Base-by-base conservation (phyloP, 2,113 vertebrate genomes). In the Australoheros scitulus region DNA sequence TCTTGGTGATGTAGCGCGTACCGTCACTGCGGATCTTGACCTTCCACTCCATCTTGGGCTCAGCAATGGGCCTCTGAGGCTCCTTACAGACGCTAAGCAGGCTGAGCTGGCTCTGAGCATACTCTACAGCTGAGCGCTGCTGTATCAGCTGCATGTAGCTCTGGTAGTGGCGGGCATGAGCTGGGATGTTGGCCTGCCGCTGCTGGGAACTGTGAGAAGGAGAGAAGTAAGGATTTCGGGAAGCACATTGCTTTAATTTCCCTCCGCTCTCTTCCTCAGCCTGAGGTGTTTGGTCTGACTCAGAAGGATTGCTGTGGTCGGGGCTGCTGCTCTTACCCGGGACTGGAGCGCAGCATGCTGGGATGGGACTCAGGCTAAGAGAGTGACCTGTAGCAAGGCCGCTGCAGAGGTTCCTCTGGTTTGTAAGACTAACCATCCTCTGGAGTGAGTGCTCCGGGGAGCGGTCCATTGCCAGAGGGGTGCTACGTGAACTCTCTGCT, bases 21-120 rank as follows among this genome's bases (percentile, higher is more conserved):
- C 98, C 98, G 5, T 99, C 98, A 14, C 98, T 97, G 83, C 98
- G 94, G 65, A 99, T 96, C 93, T 99, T 99, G 77, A 99, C 98
- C 94, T 99, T 99, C 98, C 98, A 99, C 82, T 99, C 98, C 96
- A 98, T 97, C 94, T 97, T 98, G 91, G 97, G 97, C 91, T 98
- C 97, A 0, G 84, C 78, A 61, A 84, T 60, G 41, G 95, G 94
- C 86, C 91, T 95, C 87, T 95, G 97, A 0, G 96, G 92, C 70
- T 98, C 97, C 87, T 96, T 97, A 94, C 97, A 97, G 90, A 97
- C 88, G 55, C 96, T 97, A 80, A 98, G 96, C 76, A 99, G 91
- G 81, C 97, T 98, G 84, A 99, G 96, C 92, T 98, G 98, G 87
- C 98, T 98, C 91, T 98, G 97, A 22, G 97, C 96, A 0, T 97